phyloP scores from a whole-genome alignment of 2,888 invertebrate genomes.

The Epistrophe eligans region DNA sequence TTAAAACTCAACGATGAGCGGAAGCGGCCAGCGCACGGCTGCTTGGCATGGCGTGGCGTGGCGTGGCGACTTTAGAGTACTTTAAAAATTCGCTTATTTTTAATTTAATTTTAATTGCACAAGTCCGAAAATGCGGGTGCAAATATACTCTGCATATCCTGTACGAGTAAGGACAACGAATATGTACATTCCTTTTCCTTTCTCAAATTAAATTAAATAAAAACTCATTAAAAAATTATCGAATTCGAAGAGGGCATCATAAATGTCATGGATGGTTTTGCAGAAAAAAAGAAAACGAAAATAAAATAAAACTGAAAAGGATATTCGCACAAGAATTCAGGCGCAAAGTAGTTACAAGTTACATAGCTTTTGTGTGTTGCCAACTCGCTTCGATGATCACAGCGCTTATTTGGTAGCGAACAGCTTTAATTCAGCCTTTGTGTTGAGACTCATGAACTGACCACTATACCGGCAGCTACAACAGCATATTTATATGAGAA shows the following conservation, averaged over 20 bases:
- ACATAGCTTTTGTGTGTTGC: conserved; percentile 38
- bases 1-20: conserved; percentile 2
- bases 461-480: conserved; percentile 9
- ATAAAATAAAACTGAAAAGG: neutral
- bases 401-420: conserved; percentile 41
- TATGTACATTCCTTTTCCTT: neutral
- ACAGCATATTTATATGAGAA: neutral
- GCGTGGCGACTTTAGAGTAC: neutral
- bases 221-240: conserved; percentile 68
- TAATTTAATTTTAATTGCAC: conserved; percentile 64
- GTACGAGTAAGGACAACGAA: conserved; percentile 5
- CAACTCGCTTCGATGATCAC: conserved; percentile 50
- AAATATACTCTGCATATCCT: conserved; percentile 7
- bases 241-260: conserved; percentile 51
- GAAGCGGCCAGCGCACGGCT: neutral
- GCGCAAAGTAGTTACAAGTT: conserved; percentile 31
- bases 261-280: conserved; percentile 52
- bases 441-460: conserved; percentile 17
- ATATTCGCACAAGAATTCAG: conserved; percentile 36
- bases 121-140: conserved; percentile 14
- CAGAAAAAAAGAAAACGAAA: neutral
- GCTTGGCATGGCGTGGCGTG: too few relatives aligned
- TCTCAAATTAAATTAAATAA: conserved; percentile 63
- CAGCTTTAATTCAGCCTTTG: conserved; percentile 61
- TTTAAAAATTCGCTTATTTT: conserved; percentile 34